These are phyloP conservation scores for Poecilia velifera DNA, from an alignment of 2,797 vertebrate species.

Conservation along the genomic window DNA sequence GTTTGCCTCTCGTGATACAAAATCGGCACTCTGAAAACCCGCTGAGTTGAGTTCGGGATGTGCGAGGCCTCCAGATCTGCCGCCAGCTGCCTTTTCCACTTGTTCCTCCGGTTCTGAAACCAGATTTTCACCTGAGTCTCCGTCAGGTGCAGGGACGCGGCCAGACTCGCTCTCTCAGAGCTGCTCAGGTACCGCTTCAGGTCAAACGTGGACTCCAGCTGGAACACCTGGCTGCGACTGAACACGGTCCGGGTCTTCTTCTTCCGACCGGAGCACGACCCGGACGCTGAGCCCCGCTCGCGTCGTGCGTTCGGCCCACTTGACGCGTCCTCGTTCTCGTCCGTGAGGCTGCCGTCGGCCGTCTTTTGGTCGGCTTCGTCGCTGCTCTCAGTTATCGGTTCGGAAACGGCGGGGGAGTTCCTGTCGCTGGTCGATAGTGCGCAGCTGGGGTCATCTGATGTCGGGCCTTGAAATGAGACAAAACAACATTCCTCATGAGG, in stretches of 20 bases:
- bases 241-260: constrained; percentile 93
- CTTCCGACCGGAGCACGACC: constrained; percentile 76
- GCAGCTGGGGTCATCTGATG: constrained; percentile 63
- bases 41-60: constrained; percentile 83
- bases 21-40: constrained; percentile 91
- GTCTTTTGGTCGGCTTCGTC: constrained; percentile 67
- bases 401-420: constrained; percentile 84
- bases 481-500: not conserved
- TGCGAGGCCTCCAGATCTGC: constrained; percentile 87
- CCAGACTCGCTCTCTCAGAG: constrained; percentile 83
- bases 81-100: constrained; percentile 91
- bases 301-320: constrained; percentile 54
- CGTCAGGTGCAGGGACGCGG: constrained; percentile 83
- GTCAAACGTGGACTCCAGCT: constrained; percentile 94
- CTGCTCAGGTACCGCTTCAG: constrained; percentile 89
- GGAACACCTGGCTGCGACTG: constrained; percentile 91
- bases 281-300: constrained; percentile 53
- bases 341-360: constrained; percentile 48
- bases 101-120: constrained; percentile 91
- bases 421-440: constrained; percentile 82
- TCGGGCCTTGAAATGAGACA: constrained; percentile 63
- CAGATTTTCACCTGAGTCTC: constrained; percentile 93
- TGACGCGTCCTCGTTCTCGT: constrained; percentile 70
- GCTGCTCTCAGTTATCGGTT: constrained; percentile 74
- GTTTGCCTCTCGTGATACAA: constrained; percentile 89